phyloP scores from a whole-genome alignment of 2,888 invertebrate genomes.

The Athalia rosae region DNA sequence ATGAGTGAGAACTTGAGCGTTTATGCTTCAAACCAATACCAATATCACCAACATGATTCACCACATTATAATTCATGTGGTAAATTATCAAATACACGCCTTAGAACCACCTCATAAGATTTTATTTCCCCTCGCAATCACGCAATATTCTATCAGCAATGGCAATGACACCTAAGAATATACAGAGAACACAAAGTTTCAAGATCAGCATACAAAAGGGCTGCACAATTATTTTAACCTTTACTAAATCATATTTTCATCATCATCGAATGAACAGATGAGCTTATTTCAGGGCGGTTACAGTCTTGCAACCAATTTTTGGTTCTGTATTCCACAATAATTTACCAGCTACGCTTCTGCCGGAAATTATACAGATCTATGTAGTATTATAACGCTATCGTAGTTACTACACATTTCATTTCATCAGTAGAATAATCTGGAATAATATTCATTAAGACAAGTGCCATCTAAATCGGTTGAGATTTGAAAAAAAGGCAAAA shows the following conservation, averaged over 20 bases:
- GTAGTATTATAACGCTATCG: constrained; percentile 47
- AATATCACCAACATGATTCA: background rate
- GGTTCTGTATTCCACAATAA: constrained; percentile 37
- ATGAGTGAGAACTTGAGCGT: constrained; percentile 13
- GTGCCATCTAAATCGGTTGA: background rate
- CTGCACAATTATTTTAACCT: constrained; percentile 61
- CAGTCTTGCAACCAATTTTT: background rate
- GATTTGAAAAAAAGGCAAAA: background rate
- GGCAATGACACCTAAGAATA: constrained; percentile 48
- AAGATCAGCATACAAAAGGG: constrained; percentile 72
- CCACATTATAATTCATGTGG: background rate
- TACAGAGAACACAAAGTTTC: constrained; percentile 69
- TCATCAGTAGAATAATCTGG: constrained; percentile 8
- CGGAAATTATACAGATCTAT: constrained; percentile 50
- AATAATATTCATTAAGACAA: background rate
- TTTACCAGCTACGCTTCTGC: constrained; percentile 52
- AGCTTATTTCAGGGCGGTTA: background rate
- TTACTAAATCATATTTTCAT: constrained; percentile 39
- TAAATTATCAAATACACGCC: constrained; percentile 17
- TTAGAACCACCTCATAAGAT: constrained; percentile 8
- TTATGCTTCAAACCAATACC: constrained; percentile 28
- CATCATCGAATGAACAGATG: background rate
- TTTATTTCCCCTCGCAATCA: constrained; percentile 14
- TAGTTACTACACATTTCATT: constrained; percentile 20
- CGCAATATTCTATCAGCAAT: constrained; percentile 31